Conservation (phyloP, 2,113 vertebrate genomes). For the Rafetus swinhoei region DNA sequence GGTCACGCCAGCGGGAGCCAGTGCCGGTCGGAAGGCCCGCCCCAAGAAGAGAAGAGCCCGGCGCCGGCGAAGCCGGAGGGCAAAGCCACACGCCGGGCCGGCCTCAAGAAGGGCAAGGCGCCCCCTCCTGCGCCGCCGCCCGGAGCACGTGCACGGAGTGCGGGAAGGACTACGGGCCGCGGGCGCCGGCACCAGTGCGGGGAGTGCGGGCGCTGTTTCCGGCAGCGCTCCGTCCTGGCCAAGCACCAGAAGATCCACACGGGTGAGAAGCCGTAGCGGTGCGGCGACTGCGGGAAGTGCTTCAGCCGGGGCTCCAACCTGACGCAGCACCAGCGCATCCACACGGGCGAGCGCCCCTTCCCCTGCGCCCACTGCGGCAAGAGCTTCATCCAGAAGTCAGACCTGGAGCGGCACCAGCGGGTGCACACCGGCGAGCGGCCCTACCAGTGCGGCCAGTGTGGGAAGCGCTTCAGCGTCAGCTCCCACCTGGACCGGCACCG, state of each 20-base stretch:
- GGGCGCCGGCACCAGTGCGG: conserved; percentile 48
- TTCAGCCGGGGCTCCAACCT: conserved; percentile 66
- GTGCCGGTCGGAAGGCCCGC: neutral
- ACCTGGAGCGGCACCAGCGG: conserved; percentile 44
- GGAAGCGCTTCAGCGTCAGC: conserved; percentile 48
- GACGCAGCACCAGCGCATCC: conserved; percentile 61
- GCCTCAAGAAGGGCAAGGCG: neutral
- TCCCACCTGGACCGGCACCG: conserved; percentile 48
- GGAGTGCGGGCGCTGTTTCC: conserved; percentile 63
- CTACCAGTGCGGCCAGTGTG: neutral
- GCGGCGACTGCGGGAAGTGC: neutral
- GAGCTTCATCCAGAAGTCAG: conserved; percentile 41
- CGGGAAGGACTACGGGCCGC: neutral
- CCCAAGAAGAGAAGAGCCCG: neutral
- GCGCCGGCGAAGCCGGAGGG: neutral
- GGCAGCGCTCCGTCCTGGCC: conserved; percentile 47
- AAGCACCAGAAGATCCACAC: conserved; percentile 58
- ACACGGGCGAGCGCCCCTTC: neutral
- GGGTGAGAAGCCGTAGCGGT: conserved; percentile 27
- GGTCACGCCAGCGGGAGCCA: neutral
- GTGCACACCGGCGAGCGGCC: conserved; percentile 45
- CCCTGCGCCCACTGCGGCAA: conserved; percentile 32
- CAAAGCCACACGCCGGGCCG: neutral
- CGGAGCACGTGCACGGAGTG: neutral
- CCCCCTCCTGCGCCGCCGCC: neutral